A percentile compares a stretch with the other conserved stretches of the same genome.
Evolutionary conservation across 2,888 invertebrate species (phyloP).

Genomic region (Pyrgus malvae): DNA sequence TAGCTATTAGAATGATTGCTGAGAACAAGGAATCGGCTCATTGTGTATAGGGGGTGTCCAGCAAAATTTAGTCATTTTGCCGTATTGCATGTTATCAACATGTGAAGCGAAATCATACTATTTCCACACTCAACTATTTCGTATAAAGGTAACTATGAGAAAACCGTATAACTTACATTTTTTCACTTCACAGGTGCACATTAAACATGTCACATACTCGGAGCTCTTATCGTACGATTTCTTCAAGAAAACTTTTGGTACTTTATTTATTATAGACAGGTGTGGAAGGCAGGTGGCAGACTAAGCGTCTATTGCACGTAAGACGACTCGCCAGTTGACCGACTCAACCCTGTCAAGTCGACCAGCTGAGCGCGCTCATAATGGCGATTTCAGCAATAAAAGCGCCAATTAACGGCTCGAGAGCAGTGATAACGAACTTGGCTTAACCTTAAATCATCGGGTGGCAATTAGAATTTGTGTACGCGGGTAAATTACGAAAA

Average conservation of each 20-base stretch:
- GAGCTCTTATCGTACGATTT: constrained; percentile 21
- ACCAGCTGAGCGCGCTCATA: constrained; percentile 34
- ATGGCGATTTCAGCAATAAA: constrained; percentile 44
- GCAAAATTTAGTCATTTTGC: constrained; percentile 16
- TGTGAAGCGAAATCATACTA: neutral
- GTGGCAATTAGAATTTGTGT: constrained; percentile 64
- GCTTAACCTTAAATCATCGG: constrained; percentile 52
- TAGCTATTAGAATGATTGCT: constrained; percentile 33
- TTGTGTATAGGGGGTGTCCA: constrained; percentile 18
- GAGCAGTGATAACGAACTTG: constrained; percentile 35
- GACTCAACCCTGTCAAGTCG: constrained; percentile 14
- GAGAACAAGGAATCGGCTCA: constrained; percentile 40
- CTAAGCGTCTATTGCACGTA: constrained; percentile 19
- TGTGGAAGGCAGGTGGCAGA: constrained; percentile 20
- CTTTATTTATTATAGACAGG: constrained; percentile 27
- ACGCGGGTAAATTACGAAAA: constrained; percentile 64
- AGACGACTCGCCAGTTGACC: neutral
- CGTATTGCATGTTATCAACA: neutral
- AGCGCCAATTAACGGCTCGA: constrained; percentile 42
- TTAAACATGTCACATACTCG: constrained; percentile 15
- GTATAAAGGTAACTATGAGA: neutral
- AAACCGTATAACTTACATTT: constrained; percentile 1
- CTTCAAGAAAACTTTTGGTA: constrained; percentile 26
- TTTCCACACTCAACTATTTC: neutral
- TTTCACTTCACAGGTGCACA: constrained; percentile 15